These are phyloP conservation scores for Pseudococcus viburni DNA, from an alignment of 2,888 invertebrate genomes.

Conservation along the genomic window DNA sequence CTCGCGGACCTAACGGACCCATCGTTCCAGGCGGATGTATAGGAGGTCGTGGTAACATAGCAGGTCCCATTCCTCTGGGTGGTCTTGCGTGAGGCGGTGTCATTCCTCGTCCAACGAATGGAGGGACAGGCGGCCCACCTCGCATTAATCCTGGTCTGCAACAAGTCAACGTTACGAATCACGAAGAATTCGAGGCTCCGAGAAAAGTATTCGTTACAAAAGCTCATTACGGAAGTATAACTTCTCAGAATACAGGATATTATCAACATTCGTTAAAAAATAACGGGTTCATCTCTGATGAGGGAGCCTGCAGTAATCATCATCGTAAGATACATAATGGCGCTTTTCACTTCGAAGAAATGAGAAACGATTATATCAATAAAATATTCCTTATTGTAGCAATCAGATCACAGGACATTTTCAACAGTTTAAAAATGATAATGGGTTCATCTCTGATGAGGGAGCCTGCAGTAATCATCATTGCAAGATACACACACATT, in stretches of 20 bases:
- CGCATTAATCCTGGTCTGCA: conserved; percentile 30
- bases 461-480: conserved; percentile 45
- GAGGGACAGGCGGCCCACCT: conserved; percentile 35
- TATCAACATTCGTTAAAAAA: background rate
- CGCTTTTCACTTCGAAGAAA: no score
- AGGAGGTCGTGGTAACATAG: conserved; percentile 53
- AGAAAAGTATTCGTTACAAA: background rate
- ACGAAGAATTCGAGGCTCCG: background rate
- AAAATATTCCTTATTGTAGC: no score
- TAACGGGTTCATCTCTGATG: conserved; percentile 49
- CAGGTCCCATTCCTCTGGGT: conserved; percentile 33
- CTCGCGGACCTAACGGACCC: conserved; percentile 38
- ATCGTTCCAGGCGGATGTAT: conserved; percentile 30
- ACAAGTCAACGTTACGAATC: background rate
- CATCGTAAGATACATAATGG: background rate
- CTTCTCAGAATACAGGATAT: conserved; percentile 45
- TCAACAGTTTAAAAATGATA: background rate
- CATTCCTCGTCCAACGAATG: conserved; percentile 38
- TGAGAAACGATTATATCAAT: no score
- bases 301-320: conserved; percentile 51
- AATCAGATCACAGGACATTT: conserved; percentile 15
- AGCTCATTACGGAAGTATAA: background rate
- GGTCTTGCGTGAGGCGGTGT: conserved; percentile 50
- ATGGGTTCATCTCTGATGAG: conserved; percentile 33
- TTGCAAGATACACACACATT: background rate